Conservation (phyloP, 2,113 vertebrate species). For the Murina feae region DNA sequence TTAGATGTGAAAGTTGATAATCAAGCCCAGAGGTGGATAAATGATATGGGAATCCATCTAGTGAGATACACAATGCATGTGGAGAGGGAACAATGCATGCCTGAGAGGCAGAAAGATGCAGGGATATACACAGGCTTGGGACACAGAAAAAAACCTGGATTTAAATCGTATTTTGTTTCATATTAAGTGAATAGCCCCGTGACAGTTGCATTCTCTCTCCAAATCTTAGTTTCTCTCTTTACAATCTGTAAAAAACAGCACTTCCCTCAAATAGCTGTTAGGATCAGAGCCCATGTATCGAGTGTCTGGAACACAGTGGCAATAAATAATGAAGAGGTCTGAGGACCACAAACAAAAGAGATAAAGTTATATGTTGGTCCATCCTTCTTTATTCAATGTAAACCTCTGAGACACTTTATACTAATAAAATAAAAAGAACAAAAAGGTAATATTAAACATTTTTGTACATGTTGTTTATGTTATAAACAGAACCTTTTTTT, state of each 20-base stretch:
- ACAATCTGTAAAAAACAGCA: background rate
- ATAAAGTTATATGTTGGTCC: background rate
- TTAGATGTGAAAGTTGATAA: background rate
- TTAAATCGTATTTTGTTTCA: background rate
- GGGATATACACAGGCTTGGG: background rate
- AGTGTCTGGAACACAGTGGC: background rate
- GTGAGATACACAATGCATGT: background rate
- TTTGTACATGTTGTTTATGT: background rate
- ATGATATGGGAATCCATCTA: background rate
- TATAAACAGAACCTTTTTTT: background rate
- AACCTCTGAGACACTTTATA: background rate
- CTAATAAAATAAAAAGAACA: background rate
- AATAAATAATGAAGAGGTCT: background rate
- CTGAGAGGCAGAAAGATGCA: background rate
- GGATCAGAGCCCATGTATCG: background rate
- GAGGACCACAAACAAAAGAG: background rate
- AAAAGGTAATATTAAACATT: background rate
- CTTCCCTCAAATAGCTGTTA: background rate
- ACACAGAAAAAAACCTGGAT: too few species aligned
- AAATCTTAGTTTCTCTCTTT: background rate
- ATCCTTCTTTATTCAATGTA: background rate
- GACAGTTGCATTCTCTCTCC: background rate
- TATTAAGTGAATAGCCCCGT: background rate
- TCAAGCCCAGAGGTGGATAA: background rate
- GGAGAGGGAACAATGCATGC: background rate